Base-by-base conservation (phyloP, 1,140 invertebrate species). In the Leptonema lineaticorne region DNA sequence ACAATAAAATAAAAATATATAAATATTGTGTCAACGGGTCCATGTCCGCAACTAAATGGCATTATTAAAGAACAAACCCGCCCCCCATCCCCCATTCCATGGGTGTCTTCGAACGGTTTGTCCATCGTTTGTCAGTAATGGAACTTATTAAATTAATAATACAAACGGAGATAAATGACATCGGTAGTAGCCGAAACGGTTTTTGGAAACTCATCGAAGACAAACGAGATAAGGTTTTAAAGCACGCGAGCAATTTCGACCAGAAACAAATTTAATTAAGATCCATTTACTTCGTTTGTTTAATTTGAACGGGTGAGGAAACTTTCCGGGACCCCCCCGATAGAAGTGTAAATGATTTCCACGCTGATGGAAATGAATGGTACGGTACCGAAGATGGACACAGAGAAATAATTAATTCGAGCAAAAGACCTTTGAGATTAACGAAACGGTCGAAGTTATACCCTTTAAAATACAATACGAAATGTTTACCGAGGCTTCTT, bases 251-350 rank as follows among this genome's bases (percentile, higher is more conserved):
- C 62, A 64, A 64, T 64, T 64, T 46, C 59, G 22, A 62, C 59
- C 59, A 64, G 46, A 50, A 50, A 64, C 62, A 64, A 64, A 64
- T 64, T 64, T 64, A 64, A 64, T 64, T 64, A 64, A 50, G 62
- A 64, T 27, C 62, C 62, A 50, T 64, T 53, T 41, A 64, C 26
- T 64, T 64, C 50, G 62, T 64, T 64, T 64, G 46, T 53, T 64
- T 64, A 64, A 64, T 64, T 48, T 29, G 62, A 26, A 24, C 18
- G 59, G 30, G 57, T 16, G 30, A 26, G 45, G 45, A 64, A 64
- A 64, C 26, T 64, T 64, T 64, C 27, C 45, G 59, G n/a, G 33
- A 37, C 62, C 29, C 16, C 27, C n/a, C n/a, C n/a, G n/a, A n/a
- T 27, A 27, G 27, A 64, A 64, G 46, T 64, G 62, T 64, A 64